Conservation (phyloP, 2,888 invertebrate genomes). For the Thyatira batis region DNA sequence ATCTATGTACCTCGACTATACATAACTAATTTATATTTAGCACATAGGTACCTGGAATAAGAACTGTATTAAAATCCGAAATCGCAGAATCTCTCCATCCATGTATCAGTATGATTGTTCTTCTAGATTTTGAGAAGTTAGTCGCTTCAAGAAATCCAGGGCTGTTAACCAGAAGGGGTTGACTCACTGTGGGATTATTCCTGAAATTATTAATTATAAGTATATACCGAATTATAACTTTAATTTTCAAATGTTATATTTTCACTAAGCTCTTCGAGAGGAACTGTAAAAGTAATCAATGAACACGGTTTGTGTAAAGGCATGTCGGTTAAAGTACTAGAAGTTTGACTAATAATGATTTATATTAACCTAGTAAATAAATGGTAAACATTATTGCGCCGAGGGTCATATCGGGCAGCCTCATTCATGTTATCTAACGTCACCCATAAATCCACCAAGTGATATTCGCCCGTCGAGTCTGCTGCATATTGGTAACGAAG, state of each 20-base stretch:
- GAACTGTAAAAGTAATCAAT: too few species aligned
- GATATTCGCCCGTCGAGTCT: slow-evolving; percentile 28
- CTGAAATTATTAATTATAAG: slow-evolving; percentile 43
- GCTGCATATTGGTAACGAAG: slow-evolving; percentile 38
- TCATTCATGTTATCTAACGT: slow-evolving; percentile 28
- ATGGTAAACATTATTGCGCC: slow-evolving; percentile 49
- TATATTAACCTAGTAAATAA: slow-evolving; percentile 57
- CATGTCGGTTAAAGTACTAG: too few species aligned
- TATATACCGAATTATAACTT: too few species aligned
- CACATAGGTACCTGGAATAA: slow-evolving; percentile 61
- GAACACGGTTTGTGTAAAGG: too few species aligned
- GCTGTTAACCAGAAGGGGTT: slow-evolving; percentile 49
- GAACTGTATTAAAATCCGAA: slow-evolving; percentile 44
- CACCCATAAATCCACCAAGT: slow-evolving; percentile 37
- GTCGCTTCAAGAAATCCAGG: slow-evolving; percentile 33
- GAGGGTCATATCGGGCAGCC: slow-evolving; percentile 44
- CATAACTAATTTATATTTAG: not conserved
- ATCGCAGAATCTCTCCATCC: slow-evolving; percentile 47
- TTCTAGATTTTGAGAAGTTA: slow-evolving; percentile 41
- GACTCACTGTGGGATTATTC: slow-evolving; percentile 50
- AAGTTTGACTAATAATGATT: too few species aligned
- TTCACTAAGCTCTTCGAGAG: too few species aligned
- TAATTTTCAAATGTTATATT: too few species aligned
- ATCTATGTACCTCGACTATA: too few species aligned
- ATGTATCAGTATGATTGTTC: slow-evolving; percentile 56